Percentiles rank a stretch among this genome's conserved stretches.
phyloP scores from a whole-genome alignment of 53 echinoderm and acorn worm species.

The Henricia sp. region DNA sequence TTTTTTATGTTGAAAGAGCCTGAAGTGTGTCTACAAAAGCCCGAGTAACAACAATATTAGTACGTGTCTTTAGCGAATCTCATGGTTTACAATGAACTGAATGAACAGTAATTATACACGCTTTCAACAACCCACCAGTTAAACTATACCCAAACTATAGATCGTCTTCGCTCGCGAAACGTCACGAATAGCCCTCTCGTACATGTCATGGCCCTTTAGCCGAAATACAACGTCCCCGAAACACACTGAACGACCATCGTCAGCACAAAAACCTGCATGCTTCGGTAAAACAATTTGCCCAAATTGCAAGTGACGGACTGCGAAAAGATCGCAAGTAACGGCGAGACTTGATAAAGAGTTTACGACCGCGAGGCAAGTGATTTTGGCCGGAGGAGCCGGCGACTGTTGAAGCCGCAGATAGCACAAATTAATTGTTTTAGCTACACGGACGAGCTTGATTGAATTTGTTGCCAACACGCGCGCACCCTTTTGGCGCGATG shows the following conservation, averaged over 20 bases:
- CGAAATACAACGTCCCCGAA: not conserved
- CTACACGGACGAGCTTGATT: constrained; percentile 53
- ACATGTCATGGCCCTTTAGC: not conserved
- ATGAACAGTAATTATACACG: too few relatives aligned
- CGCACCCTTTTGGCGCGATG: not conserved
- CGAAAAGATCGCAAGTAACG: constrained; percentile 2
- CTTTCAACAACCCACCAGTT: too few relatives aligned
- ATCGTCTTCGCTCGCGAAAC: too few relatives aligned
- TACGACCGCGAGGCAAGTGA: constrained; percentile 23
- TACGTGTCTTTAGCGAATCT: too few relatives aligned
- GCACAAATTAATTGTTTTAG: constrained; percentile 73
- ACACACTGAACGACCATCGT: constrained; percentile 1
- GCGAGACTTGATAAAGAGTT: constrained; percentile 18
- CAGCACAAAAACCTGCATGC: constrained; percentile 15
- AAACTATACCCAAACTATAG: too few relatives aligned
- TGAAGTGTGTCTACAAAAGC: too few relatives aligned
- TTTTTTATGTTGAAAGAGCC: too few relatives aligned
- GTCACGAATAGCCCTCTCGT: not conserved
- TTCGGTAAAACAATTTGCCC: constrained; percentile 53
- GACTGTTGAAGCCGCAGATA: constrained; percentile 57
- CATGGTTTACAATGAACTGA: too few relatives aligned
- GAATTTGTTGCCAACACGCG: constrained; percentile 50
- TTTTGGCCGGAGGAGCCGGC: constrained; percentile 56
- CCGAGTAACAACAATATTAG: too few relatives aligned
- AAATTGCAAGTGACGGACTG: constrained; percentile 24